Evolutionary conservation across 2,797 vertebrate genomes (phyloP), one percentile per base, ranked within the genome.

Genomic region (Lepus townsendii): DNA sequence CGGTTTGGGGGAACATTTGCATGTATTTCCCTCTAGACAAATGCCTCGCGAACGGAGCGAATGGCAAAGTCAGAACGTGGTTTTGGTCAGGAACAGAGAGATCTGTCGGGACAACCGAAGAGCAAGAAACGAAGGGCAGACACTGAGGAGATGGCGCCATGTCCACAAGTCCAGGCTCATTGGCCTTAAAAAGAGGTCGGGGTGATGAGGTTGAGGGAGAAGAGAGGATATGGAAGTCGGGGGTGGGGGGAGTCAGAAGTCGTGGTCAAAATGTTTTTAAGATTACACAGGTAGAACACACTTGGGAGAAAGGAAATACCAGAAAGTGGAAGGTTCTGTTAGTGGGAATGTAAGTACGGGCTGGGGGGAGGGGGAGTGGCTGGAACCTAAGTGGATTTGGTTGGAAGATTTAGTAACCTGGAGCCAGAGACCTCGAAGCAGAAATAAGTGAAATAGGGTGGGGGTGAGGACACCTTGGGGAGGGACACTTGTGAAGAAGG

Each of bases 1-100:
- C 52, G 42, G 1, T n/a, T 14, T 52, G 2, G 2, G 16, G 57
- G 7, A 24, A 1, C 1, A 17, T 60, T 52, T 52, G 24, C 2
- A 8, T 35, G 22, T 52, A 38, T 76, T 62, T 68, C 16, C 27
- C 16, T 62, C n/a, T 2, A 26, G 17, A 50, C 16, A 3, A 0
- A 0, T 60, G 30, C 19, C 6, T 60, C 38, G 20, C 19, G 13
- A 7, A 17, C 1, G 26, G 26, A 54, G n/a, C n/a, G 2, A 76
- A 13, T n/a, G 16, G 63, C 32, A 47, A 42, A 32, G 19, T 13
- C 2, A 3, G 8, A 8, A 42, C 1, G 9, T 66, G 50, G 32
- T 7, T 26, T 68, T 60, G 47, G 62, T 47, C 19, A 27, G 54
- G 47, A 19, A 22, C 11, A 2, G 60, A 63, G 4, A 27, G 54